Evolutionary conservation across 35 echinoderm and acorn worm species (phyloP).

Genomic region (Lytechinus variegatus): DNA sequence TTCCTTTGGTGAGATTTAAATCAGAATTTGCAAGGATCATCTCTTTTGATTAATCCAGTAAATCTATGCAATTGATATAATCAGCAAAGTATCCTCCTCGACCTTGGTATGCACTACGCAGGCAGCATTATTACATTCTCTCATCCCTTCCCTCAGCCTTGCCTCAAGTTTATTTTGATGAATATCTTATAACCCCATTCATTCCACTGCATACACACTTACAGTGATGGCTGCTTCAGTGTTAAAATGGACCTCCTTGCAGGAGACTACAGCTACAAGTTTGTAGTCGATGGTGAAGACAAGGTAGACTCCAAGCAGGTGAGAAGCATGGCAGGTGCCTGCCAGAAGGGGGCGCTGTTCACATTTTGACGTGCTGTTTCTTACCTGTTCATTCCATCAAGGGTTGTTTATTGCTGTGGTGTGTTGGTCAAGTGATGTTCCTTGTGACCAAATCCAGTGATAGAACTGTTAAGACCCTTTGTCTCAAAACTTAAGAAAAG

Average conservation of each 20-base stretch:
- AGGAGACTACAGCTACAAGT: slow-evolving; percentile 87
- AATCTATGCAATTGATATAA: too few relatives aligned
- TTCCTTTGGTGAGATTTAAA: too few relatives aligned
- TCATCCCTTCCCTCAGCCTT: neutral
- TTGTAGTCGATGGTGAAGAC: slow-evolving; percentile 87
- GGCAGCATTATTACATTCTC: neutral
- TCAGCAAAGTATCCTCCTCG: neutral
- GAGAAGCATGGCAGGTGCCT: slow-evolving; percentile 20
- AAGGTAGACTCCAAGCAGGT: slow-evolving; percentile 85
- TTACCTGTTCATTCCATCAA: neutral
- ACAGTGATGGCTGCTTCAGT: slow-evolving; percentile 82
- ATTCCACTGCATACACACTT: slow-evolving; percentile 4
- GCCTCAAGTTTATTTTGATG: slow-evolving; percentile 9
- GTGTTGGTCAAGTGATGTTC: neutral
- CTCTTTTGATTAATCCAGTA: too few relatives aligned
- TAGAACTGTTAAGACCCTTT: too few relatives aligned
- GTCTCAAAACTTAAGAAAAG: too few relatives aligned
- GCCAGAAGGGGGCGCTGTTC: neutral
- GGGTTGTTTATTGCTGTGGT: neutral
- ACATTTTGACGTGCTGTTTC: neutral
- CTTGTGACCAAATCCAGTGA: too few relatives aligned
- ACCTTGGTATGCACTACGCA: neutral
- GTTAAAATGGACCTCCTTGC: slow-evolving; percentile 78
- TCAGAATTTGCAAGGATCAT: too few relatives aligned
- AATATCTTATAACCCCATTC: neutral